Conservation (phyloP, 64 coral and sea anemone genomes). For the Astreopora myriophthalma region DNA sequence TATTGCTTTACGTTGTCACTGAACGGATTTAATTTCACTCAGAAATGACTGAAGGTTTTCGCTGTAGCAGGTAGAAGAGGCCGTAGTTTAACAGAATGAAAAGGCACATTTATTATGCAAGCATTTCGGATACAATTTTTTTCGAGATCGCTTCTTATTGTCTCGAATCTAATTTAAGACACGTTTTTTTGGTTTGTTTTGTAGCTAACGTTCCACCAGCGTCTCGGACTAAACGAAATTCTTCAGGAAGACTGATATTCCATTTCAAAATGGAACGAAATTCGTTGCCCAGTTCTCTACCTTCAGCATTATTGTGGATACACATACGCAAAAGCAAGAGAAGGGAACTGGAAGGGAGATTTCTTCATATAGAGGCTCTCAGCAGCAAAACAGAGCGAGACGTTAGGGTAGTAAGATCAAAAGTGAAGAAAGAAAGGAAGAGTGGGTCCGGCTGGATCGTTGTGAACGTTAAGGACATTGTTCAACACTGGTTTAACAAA, state of each 20-base stretch:
- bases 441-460: slow-evolving; percentile 15
- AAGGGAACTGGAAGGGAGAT: background rate
- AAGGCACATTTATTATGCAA: too few species aligned
- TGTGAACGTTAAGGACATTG: background rate
- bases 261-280: slow-evolving; percentile 21
- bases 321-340: slow-evolving; percentile 18
- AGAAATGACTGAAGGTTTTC: too few species aligned
- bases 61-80: background rate
- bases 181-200: background rate
- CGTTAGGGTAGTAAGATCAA: background rate
- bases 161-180: background rate
- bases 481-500: slow-evolving; percentile 24
- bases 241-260: background rate
- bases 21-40: background rate
- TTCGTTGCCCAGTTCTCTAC: background rate
- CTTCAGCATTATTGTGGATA: slow-evolving; percentile 7
- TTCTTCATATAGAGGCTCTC: background rate
- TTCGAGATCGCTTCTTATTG: too few species aligned
- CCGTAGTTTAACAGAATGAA: too few species aligned
- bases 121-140: too few species aligned
- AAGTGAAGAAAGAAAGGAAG: background rate
- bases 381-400: background rate
- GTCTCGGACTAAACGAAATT: background rate
- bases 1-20: background rate
- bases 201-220: background rate